Evolutionary conservation across 1,140 invertebrate species (phyloP), one percentile per base, ranked within the genome.

Genomic region (Brachystomella parvula): DNA sequence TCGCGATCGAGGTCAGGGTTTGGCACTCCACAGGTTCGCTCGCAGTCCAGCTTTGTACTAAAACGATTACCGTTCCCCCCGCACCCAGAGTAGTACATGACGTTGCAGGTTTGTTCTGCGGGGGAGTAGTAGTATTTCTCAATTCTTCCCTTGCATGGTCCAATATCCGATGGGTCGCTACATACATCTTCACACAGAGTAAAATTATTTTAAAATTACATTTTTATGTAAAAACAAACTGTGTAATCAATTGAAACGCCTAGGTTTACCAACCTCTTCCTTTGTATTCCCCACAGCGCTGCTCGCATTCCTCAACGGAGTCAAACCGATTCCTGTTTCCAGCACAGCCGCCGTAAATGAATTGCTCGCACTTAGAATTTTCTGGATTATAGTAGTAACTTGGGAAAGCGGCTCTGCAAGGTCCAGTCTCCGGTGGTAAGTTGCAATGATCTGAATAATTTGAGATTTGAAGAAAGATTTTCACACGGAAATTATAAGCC

Each of bases 41-140:
- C 86, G 78, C 94, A 97, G 76, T 84, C 83, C 68, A 85, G 83
- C 77, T 86, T 83, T 76, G 83, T 84, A 47, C 83, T 81, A 83
- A 92, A 97, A 75, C 87, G 87, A 82, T 96, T 96, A 75, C 81
- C 83, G 81, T 95, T 97, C 68, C 91, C 93, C 72, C 86, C 86
- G 80, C 92, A 95, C 69, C 94, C 94, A 66, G 86, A 87, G 82
- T 92, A 97, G 83, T 94, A 94, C 49, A 53, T 53, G 6, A 53
- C 78, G 49, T 81, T 81, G 76, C 86, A 91, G 70, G 75, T 77
- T 26, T 77, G 71, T n/a, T 75, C 76, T 15, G 75, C 72, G 1
- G 74, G 63, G 73, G 84, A 81, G 74, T 77, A 85, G 73, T 77
- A 81, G 77, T 80, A 85, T 28, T 81, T 75, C 1, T 75, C 74